These are phyloP conservation scores for Rhinogobius similis DNA, from an alignment of 2,113 vertebrate species.

Conservation along the genomic window DNA sequence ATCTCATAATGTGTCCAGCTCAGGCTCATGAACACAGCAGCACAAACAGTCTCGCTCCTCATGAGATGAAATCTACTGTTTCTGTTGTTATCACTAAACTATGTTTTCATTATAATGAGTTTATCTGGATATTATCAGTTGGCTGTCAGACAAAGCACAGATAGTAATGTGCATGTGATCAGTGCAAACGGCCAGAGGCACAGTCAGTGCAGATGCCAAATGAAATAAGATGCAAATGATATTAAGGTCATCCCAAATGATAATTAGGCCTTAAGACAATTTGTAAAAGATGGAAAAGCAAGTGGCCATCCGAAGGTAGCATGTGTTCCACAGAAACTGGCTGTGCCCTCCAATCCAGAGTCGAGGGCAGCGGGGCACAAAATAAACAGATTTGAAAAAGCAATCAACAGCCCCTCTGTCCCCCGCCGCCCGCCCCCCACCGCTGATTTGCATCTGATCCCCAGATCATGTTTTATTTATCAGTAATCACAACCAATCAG, in stretches of 20 bases:
- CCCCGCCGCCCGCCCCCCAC: slow-evolving; percentile 36
- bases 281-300: slow-evolving; percentile 10
- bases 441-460: slow-evolving; percentile 84
- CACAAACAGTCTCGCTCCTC: not conserved
- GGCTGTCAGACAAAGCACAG: not conserved
- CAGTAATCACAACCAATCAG: slow-evolving; percentile 90
- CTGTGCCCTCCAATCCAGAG: slow-evolving; percentile 63
- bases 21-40: not conserved
- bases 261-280: not conserved
- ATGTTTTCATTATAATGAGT: not conserved
- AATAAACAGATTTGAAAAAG: slow-evolving; percentile 84
- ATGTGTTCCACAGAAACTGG: slow-evolving; percentile 28
- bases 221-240: slow-evolving; percentile 9
- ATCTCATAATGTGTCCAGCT: too few relatives aligned
- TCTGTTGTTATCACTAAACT: slow-evolving; percentile 3
- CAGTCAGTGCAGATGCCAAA: slow-evolving; percentile 4
- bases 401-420: slow-evolving; percentile 78
- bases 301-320: slow-evolving; percentile 27
- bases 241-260: slow-evolving; percentile 11
- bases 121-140: not conserved
- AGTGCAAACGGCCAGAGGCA: slow-evolving; percentile 1
- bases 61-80: not conserved
- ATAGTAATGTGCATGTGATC: not conserved
- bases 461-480: slow-evolving; percentile 87
- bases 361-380: slow-evolving; percentile 75